Evolutionary conservation across 30 jellyfish, hydroid and myxozoan species (phyloP), one percentile per base, ranked within the genome.

Genomic region (Catostylus mosaicus): DNA sequence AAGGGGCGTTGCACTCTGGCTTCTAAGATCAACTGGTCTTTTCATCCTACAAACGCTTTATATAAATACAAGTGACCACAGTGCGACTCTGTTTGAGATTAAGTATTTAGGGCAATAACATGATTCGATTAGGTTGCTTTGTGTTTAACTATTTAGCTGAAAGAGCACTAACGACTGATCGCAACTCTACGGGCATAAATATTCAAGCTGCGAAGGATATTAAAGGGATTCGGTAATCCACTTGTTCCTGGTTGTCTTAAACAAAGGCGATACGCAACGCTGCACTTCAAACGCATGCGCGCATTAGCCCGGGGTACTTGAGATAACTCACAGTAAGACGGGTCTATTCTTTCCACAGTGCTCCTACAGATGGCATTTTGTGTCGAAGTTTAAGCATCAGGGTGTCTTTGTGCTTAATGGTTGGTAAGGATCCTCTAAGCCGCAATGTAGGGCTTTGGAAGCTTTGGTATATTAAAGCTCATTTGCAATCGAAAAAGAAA

Each of bases 211-310:
- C 67, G 95, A 47, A 64, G 88, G 82, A 73, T 64, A 54, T 84
- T 51, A 43, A 20, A 46, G 56, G 73, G 50, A 26, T 72, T 43
- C 70, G 22, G 66, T 84, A 84, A 84, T 84, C 95, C 95, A 84
- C 82, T 84, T 84, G 67, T 84, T 73, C 95, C 88, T 70, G 95
- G 95, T 75, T 76, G 75, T 62, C 54, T 24, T 48, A 22, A 29
- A 73, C 95, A 84, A 84, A 11, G 33, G 63, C 16, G 64, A 45
- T 30, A 67, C 40, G 83, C 84, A n/a, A 48, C 90, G 36, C 68
- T 66, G 82, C 90, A 80, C 90, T 43, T 80, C 90, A 80, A 80
- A 80, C 84, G 90, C 90, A 80, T 80, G 90, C 90, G 90, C 89
- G 78, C 67, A 77, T 36, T 35, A 77, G 27, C 45, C 24, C 46